Conservation (phyloP, 2,113 vertebrate genomes). For the Rhinichthys klamathensis region DNA sequence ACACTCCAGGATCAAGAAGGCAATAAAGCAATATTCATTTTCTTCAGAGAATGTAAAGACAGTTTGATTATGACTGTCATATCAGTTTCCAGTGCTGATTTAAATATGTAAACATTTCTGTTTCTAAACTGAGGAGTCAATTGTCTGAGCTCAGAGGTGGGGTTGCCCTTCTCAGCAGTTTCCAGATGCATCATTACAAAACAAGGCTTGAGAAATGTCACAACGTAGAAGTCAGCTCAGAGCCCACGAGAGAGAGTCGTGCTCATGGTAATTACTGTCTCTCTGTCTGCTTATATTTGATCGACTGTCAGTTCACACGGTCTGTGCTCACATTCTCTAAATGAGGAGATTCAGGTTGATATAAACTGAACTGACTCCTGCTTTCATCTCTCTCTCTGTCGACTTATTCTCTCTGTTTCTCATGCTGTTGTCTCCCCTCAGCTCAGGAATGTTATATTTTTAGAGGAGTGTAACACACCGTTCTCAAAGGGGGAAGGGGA, state of each 20-base stretch:
- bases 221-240: background rate
- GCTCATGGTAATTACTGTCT: slow-evolving; percentile 19
- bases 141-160: background rate
- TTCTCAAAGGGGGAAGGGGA: slow-evolving; percentile 23
- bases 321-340: slow-evolving; percentile 22
- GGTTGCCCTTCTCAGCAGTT: background rate
- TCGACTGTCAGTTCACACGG: slow-evolving; percentile 23
- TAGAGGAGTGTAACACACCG: slow-evolving; percentile 38
- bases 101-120: slow-evolving; percentile 2
- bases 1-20: background rate
- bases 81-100: background rate
- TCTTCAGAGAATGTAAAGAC: background rate
- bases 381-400: slow-evolving; percentile 3
- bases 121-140: background rate
- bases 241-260: background rate
- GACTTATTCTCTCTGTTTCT: slow-evolving; percentile 36
- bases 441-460: slow-evolving; percentile 44
- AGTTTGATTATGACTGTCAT: background rate
- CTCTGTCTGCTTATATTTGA: slow-evolving; percentile 45
- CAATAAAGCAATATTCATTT: background rate
- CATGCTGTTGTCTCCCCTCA: slow-evolving; percentile 25
- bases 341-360: slow-evolving; percentile 23
- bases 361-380: slow-evolving; percentile 24
- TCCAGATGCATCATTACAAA: slow-evolving; percentile 25
- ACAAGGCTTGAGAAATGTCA: slow-evolving; percentile 32